Evolutionary conservation across 1,140 invertebrate genomes (phyloP), one percentile per base, ranked within the genome.

Genomic region (Drosophila gunungcola): DNA sequence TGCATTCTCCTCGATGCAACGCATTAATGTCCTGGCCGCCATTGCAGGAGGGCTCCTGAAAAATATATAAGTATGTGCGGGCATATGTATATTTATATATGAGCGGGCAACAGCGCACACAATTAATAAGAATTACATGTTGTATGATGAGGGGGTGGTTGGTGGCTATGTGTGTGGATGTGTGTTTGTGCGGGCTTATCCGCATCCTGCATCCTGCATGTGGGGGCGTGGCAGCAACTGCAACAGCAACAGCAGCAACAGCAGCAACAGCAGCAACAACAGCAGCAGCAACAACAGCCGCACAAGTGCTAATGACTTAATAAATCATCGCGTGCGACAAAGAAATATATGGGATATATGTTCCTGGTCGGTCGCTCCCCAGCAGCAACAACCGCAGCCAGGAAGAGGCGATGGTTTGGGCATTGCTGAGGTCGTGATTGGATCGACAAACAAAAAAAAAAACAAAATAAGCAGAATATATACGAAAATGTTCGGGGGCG

Each of bases 81-180:
- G 12, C 9, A 38, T 13, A 29, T 34, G 21, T 36, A 13, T 21
- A 34, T 41, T 13, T 32, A 2, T 45, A 16, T 57, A 36, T 49
- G 36, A 27, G 36, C 11, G 34, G 29, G 52, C 57, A 42, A 45
- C 53, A 69, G 55, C 78, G 77, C 72, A 86, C 77, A 89, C 84
- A 90, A 91, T 91, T 91, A 91, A 91, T 91, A 91, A 91, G 90
- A 91, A 91, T 91, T 91, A 91, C 90, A 91, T 91, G 90, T 88
- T 81, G 80, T 88, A 80, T 72, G 75, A 41, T n/a, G 29, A 21
- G 49, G 63, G 32, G 63, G 67, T 9, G 39, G 38, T 16, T 36
- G 48, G 29, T 32, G 2, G 48, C 7, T 11, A 27, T 11, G 77
- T 53, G 60, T 38, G 62, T 53, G 25, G 39, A 10, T 52, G 45